Percentiles rank a stretch among this genome's conserved stretches.
Conservation (phyloP, 64 coral and sea anemone genomes). For the Stylophora pistillata region DNA sequence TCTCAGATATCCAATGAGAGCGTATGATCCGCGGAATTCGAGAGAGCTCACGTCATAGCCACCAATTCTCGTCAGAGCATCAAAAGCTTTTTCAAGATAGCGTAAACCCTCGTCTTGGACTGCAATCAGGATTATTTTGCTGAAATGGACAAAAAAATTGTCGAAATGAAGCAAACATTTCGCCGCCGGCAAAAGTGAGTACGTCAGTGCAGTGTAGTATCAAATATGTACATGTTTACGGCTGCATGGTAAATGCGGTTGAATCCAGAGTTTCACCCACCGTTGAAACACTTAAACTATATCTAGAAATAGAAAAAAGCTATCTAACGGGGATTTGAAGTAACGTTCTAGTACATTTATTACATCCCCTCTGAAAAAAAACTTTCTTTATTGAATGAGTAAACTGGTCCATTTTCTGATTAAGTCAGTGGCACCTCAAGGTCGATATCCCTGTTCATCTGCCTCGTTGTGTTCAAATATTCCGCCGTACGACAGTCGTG, state of each 20-base stretch:
- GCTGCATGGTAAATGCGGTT: no score
- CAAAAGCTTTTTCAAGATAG: background rate
- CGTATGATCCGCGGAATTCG: constrained; percentile 22
- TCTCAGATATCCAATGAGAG: constrained; percentile 7
- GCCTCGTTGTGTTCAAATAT: no score
- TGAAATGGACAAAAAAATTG: background rate
- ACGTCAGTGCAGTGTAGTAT: background rate
- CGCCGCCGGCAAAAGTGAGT: background rate
- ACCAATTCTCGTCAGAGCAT: constrained; percentile 11
- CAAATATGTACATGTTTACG: background rate
- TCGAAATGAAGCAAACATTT: background rate
- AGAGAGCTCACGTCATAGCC: background rate
- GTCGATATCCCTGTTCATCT: no score
- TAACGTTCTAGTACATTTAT: no score
- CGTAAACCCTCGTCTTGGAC: constrained; percentile 37
- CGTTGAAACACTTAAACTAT: no score
- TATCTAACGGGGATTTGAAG: no score
- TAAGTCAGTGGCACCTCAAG: no score
- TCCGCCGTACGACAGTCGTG: no score
- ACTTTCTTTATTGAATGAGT: no score
- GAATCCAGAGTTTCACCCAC: no score
- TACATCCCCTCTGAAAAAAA: no score
- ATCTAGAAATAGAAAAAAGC: background rate
- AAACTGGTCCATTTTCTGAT: no score
- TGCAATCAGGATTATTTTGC: constrained; percentile 36